Evolutionary conservation across 1,140 invertebrate species (phyloP), one percentile per base, ranked within the genome.

Genomic region (Samia ricini): DNA sequence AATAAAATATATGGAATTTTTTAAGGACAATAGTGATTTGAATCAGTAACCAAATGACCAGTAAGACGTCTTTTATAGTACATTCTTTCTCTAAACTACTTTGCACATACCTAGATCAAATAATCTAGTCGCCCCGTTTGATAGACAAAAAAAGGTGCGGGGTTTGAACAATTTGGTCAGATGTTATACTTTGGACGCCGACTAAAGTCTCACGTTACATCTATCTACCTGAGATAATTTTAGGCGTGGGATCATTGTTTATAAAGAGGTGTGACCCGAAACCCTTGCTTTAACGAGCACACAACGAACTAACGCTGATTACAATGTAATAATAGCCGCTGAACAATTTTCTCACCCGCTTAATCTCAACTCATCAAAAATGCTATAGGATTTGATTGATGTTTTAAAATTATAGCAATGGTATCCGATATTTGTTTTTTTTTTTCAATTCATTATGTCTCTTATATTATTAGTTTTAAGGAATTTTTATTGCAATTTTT

Each of bases 311-410:
- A 80, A 76, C 76, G 61, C 68, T 77, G 74, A 83, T 85, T 81
- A 68, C 72, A 63, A 75, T 79, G 77, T 86, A 86, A 86, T 86
- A 71, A 79, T 69, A 74, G n/a, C n/a, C n/a, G n/a, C n/a, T n/a
- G 71, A 69, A 57, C 29, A 61, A 42, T 52, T 65, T 61, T 72
- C 74, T 72, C 70, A 72, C 72, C 61, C 71, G 69, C 64, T 71
- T 71, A 73, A 75, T 68, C 63, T 68, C 57, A 10, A 10, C 20
- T 26, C 33, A 12, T 36, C 7, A 42, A 42, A 42, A 42, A 42
- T 42, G 33, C 33, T 15, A 42, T 15, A 12, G n/a, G 10, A 1
- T 42, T 42, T 42, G 33, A 42, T 42, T 42, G 33, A 42, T 42
- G 33, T 42, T 42, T 15, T 15, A 12, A 42, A 42, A 42, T 42